A percentile compares a stretch with the other conserved stretches of the same genome.
These are phyloP conservation scores for Hipposideros larvatus DNA, from an alignment of 2,797 vertebrate genomes.

Conservation along the genomic window DNA sequence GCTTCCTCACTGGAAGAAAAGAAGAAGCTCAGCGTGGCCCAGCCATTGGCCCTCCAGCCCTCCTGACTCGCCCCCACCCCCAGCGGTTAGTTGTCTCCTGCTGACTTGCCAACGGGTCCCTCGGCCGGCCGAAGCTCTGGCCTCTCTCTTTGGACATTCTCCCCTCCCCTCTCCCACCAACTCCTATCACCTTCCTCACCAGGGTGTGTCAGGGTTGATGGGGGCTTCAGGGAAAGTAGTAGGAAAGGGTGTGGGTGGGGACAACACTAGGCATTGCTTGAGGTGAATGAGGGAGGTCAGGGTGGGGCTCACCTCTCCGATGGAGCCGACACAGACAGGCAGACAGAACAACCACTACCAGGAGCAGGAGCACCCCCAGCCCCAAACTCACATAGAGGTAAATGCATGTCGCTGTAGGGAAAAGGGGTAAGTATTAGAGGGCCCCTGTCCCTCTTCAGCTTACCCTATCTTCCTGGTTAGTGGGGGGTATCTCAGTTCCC, in stretches of 20 bases:
- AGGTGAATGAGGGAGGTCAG: too few relatives aligned
- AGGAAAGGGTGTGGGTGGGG: background rate
- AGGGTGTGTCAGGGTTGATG: background rate
- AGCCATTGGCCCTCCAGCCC: background rate
- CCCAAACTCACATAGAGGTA: background rate
- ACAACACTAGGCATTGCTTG: fast-evolving
- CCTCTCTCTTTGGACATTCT: background rate
- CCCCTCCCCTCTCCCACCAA: background rate
- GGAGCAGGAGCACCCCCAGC: conserved; percentile 54
- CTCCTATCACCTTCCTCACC: background rate
- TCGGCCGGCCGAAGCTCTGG: background rate
- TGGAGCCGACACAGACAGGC: conserved; percentile 47
- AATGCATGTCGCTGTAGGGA: fast-evolving
- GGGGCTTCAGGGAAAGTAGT: background rate
- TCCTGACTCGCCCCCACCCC: background rate
- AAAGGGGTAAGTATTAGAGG: background rate
- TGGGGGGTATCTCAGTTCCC: background rate
- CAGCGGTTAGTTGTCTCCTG: fast-evolving
- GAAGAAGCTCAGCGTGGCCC: background rate
- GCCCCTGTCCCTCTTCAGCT: background rate
- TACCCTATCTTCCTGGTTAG: background rate
- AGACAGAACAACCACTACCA: background rate
- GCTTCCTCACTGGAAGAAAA: conserved; percentile 76
- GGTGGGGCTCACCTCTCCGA: conserved; percentile 66
- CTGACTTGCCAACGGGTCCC: background rate